Evolutionary conservation across 1,140 invertebrate species (phyloP).

Genomic region (Drosophila ironensis): DNA sequence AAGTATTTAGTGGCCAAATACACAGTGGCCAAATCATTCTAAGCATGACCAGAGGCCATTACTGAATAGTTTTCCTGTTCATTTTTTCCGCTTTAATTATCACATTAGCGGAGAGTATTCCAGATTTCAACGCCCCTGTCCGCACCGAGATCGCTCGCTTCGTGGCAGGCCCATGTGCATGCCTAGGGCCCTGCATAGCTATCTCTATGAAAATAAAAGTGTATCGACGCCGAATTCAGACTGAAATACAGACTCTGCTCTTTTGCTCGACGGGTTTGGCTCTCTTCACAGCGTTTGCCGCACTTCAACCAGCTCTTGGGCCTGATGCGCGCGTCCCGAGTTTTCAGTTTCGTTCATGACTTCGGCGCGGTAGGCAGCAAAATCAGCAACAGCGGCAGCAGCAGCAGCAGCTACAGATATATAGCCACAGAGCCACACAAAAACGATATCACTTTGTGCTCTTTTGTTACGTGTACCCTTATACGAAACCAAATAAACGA

Average conservation of each 20-base stretch:
- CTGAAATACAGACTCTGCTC: constrained; percentile 2
- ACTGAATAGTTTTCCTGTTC: too few relatives aligned
- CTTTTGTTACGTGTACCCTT: constrained; percentile 43
- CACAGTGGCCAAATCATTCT: too few relatives aligned
- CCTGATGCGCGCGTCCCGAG: constrained; percentile 24
- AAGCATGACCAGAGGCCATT: too few relatives aligned
- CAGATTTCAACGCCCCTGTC: constrained; percentile 27
- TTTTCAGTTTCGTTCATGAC: constrained; percentile 72
- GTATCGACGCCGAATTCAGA: constrained; percentile 43
- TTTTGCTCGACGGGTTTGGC: background rate
- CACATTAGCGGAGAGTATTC: background rate
- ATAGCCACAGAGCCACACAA: background rate
- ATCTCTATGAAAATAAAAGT: constrained; percentile 21
- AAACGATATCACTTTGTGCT: constrained; percentile 32
- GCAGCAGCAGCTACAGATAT: constrained; percentile 3
- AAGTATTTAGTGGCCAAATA: too few relatives aligned
- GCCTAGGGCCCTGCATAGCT: constrained; percentile 36
- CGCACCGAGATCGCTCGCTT: constrained; percentile 20
- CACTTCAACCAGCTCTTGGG: constrained; percentile 56
- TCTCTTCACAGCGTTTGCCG: constrained; percentile 26
- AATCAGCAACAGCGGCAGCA: constrained; percentile 20
- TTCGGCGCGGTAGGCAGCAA: constrained; percentile 64
- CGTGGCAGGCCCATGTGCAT: constrained; percentile 19
- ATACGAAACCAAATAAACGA: too few relatives aligned
- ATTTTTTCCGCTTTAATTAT: background rate